These are phyloP conservation scores for Drosophila recens DNA, from an alignment of 2,888 invertebrate genomes.

Conservation along the genomic window DNA sequence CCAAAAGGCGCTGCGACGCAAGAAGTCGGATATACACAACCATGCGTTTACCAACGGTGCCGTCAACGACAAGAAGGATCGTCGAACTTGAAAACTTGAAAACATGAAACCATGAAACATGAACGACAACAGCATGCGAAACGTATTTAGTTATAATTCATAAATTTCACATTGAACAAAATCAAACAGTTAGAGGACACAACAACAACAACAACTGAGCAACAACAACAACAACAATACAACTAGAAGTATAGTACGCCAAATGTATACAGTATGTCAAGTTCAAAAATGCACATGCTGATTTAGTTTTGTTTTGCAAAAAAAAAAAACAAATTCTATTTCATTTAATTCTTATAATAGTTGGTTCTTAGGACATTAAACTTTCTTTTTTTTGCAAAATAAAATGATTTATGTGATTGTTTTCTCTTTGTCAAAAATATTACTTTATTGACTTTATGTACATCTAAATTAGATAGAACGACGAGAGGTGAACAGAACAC, in stretches of 20 bases:
- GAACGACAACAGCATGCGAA: conserved; percentile 5
- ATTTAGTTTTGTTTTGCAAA: background rate
- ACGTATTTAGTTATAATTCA: conserved; percentile 44
- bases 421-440: background rate
- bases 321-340: background rate
- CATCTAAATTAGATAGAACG: conserved; percentile 17
- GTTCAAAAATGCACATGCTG: background rate
- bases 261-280: conserved; percentile 32
- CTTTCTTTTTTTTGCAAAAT: background rate
- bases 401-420: background rate
- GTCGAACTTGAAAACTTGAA: conserved; percentile 59
- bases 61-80: conserved; percentile 79
- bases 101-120: conserved; percentile 1
- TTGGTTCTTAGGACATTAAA: background rate
- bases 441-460: conserved; percentile 15
- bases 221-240: conserved; percentile 24
- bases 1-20: conserved; percentile 92
- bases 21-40: conserved; percentile 52
- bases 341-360: background rate
- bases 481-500: conserved; percentile 22
- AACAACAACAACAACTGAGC: background rate
- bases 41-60: conserved; percentile 72
- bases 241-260: conserved; percentile 54
- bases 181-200: conserved; percentile 34
- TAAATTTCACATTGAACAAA: conserved; percentile 45